phyloP scores from a whole-genome alignment of 2,797 vertebrate species.

The Sebastes kiyomatsui region DNA sequence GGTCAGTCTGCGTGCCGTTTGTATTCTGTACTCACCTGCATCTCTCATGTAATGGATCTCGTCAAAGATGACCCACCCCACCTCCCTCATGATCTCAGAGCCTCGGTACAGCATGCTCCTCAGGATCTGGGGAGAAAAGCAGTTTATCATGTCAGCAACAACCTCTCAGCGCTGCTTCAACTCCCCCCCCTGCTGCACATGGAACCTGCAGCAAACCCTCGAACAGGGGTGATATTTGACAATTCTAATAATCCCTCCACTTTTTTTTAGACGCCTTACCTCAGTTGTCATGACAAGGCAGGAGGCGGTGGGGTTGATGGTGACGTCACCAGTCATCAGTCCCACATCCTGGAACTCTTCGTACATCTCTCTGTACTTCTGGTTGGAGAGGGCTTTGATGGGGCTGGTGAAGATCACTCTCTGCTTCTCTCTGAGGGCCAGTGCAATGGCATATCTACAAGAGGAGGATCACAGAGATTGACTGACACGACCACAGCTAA shows the following conservation, averaged over 20 bases:
- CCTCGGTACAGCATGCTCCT: slow-evolving; percentile 98
- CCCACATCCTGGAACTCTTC: slow-evolving; percentile 99
- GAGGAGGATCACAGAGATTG: neutral
- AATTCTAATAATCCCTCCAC: neutral
- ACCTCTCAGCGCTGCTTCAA: neutral
- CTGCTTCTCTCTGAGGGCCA: slow-evolving; percentile 96
- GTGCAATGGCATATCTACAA: slow-evolving; percentile 93
- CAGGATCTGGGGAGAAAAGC: slow-evolving; percentile 85
- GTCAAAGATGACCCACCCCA: slow-evolving; percentile 98
- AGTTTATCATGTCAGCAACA: neutral
- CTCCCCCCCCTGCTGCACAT: neutral
- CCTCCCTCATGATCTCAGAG: slow-evolving; percentile 99
- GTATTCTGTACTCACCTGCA: slow-evolving; percentile 77
- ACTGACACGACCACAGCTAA: neutral
- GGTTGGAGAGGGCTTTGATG: slow-evolving; percentile 98
- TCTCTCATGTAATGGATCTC: slow-evolving; percentile 99
- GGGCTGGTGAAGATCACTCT: slow-evolving; percentile 99
- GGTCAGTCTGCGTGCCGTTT: neutral
- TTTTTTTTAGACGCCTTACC: slow-evolving; percentile 72
- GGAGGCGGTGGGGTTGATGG: slow-evolving; percentile 98
- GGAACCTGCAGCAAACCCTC: too few relatives aligned
- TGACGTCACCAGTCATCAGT: slow-evolving; percentile 98
- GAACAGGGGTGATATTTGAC: neutral
- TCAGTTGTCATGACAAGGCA: slow-evolving; percentile 99
- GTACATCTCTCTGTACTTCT: slow-evolving; percentile 99